These are phyloP conservation scores for Lophotriccus pileatus DNA, from an alignment of 2,797 vertebrate genomes.

Conservation along the genomic window DNA sequence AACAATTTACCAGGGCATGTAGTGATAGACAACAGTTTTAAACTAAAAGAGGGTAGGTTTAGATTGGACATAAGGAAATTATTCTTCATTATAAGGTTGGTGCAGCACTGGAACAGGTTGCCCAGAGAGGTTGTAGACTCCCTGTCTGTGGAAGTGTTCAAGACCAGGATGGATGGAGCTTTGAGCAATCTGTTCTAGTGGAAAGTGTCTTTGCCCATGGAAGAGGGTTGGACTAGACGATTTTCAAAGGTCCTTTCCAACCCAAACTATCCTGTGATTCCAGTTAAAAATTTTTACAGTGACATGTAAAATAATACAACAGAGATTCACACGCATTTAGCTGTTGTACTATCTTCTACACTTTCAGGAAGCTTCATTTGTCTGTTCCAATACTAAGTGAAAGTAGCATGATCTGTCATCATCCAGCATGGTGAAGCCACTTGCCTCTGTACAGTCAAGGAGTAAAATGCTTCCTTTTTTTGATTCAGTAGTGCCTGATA, in stretches of 20 bases:
- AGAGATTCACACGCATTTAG: not conserved
- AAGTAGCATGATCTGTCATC: not conserved
- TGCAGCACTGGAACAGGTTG: not conserved
- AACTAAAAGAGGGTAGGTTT: not conserved
- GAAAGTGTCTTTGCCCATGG: not conserved
- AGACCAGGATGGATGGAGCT: not conserved
- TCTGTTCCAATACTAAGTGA: not conserved
- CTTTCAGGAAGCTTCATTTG: not conserved
- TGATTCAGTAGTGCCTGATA: not conserved
- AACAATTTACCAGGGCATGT: not conserved
- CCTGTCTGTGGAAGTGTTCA: not conserved
- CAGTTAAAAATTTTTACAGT: not conserved
- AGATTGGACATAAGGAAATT: not conserved
- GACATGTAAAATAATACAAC: not conserved
- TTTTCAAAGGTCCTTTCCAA: not conserved
- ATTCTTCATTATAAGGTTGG: fast-evolving
- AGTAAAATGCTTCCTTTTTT: not conserved
- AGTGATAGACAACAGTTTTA: not conserved
- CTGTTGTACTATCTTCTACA: fast-evolving
- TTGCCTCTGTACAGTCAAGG: not conserved
- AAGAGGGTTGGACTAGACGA: not conserved
- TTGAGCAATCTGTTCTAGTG: not conserved
- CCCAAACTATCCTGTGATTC: not conserved
- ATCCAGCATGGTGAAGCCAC: not conserved
- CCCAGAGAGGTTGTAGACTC: not conserved